Evolutionary conservation across 2,113 vertebrate species (phyloP).

Genomic region (Prunella fulvescens): DNA sequence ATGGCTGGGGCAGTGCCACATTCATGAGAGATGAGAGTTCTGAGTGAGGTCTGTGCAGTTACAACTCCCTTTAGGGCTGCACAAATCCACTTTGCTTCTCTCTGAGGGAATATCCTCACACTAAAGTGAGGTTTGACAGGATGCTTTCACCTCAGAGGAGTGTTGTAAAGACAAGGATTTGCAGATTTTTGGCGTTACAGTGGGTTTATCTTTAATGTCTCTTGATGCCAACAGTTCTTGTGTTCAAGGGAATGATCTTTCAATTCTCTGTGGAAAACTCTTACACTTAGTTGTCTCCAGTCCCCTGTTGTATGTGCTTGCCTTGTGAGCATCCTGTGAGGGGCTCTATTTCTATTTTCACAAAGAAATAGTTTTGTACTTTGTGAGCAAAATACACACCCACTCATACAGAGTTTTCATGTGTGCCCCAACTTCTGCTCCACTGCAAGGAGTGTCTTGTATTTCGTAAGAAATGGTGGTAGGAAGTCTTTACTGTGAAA

Average conservation of each 20-base stretch:
- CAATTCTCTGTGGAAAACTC: not conserved
- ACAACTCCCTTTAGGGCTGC: not conserved
- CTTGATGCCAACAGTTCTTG: not conserved
- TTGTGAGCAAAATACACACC: not conserved
- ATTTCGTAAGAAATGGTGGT: not conserved
- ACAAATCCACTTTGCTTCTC: not conserved
- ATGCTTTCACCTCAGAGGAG: not conserved
- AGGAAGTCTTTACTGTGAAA: not conserved
- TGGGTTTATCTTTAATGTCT: not conserved
- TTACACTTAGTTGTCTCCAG: not conserved
- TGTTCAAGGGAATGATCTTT: not conserved
- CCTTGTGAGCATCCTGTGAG: not conserved
- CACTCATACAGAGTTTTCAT: not conserved
- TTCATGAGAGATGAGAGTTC: not conserved
- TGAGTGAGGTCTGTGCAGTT: not conserved
- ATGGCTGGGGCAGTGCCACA: fast-evolving
- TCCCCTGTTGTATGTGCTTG: not conserved
- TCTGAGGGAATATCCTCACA: not conserved
- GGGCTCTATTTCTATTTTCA: no score
- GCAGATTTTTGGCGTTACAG: not conserved
- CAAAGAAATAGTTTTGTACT: not conserved
- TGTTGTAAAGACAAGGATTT: not conserved
- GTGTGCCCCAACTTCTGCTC: not conserved
- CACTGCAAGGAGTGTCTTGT: not conserved
- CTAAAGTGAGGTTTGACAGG: not conserved